These are phyloP conservation scores for Danio kyathit DNA, from an alignment of 2,797 vertebrate genomes.

Conservation along the genomic window DNA sequence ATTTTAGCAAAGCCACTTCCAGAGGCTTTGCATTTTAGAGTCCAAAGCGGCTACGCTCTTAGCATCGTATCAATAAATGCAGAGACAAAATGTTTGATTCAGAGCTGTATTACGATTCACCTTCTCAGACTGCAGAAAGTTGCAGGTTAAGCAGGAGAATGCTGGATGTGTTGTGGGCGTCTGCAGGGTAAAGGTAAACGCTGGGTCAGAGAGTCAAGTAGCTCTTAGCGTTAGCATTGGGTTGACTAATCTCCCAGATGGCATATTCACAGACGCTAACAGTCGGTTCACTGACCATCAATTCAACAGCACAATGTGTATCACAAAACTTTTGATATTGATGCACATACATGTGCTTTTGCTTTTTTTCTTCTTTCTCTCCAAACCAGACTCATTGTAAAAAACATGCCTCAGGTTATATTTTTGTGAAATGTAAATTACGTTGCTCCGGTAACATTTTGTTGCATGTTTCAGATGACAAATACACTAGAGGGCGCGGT, in stretches of 20 bases:
- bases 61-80: neutral
- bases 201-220: conserved; percentile 11
- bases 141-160: neutral
- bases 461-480: too few species aligned
- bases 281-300: neutral
- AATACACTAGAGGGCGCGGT: too few species aligned
- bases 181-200: neutral
- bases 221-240: neutral
- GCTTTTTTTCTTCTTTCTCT: too few species aligned
- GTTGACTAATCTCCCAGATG: neutral
- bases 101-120: neutral
- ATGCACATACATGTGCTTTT: too few species aligned
- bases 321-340: neutral
- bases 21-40: conserved; percentile 49
- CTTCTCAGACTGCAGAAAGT: neutral
- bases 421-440: too few species aligned
- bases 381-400: too few species aligned
- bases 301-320: neutral
- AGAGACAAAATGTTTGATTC: conserved; percentile 8
- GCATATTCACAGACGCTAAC: neutral
- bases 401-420: too few species aligned
- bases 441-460: too few species aligned
- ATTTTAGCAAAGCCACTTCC: conserved; percentile 65
- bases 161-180: neutral
- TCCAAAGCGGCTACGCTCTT: neutral